Conservation (phyloP, 2,113 vertebrate species). For the Cyprinus carpio region DNA sequence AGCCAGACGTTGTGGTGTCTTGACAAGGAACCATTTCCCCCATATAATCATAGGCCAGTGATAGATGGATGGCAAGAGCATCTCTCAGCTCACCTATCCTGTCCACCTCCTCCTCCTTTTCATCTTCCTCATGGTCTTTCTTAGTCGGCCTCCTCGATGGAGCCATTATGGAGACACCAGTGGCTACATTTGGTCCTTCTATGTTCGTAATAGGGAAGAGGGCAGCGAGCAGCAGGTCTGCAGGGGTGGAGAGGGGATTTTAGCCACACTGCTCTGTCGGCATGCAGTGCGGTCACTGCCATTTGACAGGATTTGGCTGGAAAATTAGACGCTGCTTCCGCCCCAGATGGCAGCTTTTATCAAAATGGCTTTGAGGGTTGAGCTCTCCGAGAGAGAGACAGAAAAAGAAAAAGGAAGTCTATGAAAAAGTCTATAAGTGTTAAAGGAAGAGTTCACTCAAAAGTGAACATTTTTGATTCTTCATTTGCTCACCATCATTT, state of each 20-base stretch:
- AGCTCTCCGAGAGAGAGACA: constrained; percentile 31
- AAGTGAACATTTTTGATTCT: background rate
- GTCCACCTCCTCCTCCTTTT: background rate
- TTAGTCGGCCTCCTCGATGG: constrained; percentile 32
- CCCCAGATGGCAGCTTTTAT: constrained; percentile 53
- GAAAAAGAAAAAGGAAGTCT: background rate
- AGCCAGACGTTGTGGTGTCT: background rate
- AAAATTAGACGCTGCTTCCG: constrained; percentile 51
- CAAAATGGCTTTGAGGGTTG: constrained; percentile 42
- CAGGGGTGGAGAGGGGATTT: constrained; percentile 28
- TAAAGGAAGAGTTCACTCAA: background rate
- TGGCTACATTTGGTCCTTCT: constrained; percentile 16
- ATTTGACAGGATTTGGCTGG: constrained; percentile 58
- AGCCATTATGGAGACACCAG: constrained; percentile 47
- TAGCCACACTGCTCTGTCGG: constrained; percentile 43
- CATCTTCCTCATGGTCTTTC: constrained; percentile 5
- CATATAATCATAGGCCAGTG: constrained; percentile 8
- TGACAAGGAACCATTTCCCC: constrained; percentile 2
- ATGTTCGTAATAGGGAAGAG: background rate
- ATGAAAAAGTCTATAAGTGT: background rate
- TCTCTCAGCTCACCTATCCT: constrained; percentile 28
- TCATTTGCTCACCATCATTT: background rate
- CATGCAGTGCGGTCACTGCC: constrained; percentile 34
- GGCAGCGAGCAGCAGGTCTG: constrained; percentile 1
- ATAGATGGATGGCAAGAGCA: constrained; percentile 9